Evolutionary conservation across 2,888 invertebrate species (phyloP), one percentile per base, ranked within the genome.

Genomic region (Hypsopygia costalis): DNA sequence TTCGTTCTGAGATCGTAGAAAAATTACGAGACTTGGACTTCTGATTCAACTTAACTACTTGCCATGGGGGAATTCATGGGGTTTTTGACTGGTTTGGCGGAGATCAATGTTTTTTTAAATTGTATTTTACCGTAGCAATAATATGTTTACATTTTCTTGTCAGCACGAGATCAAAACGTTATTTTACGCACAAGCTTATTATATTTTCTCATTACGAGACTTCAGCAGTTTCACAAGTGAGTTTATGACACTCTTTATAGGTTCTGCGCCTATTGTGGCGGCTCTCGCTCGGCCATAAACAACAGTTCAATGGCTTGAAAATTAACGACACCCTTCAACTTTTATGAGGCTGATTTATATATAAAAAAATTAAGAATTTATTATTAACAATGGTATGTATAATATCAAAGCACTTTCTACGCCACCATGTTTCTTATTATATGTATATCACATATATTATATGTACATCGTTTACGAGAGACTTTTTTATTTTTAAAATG

Each of bases 241-340:
- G 36, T 64, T 66, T 56, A 66, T 60, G 58, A 49, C 40, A 37
- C 47, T 58, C 39, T 67, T 68, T 64, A 68, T 51, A 36, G 44
- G 46, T 41, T 38, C 44, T 36, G 36, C 50, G 49, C 51, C 30
- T 36, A 36, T 36, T 53, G 55, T 44, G 49, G 58, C 40, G 43
- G 41, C 46, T 51, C 52, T 49, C 51, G 51, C 40, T 58, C 38
- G 41, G 49, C 53, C 47, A 55, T 69, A 64, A 68, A 69, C 47
- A 56, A 46, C 43, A 43, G 47, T 49, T 57, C 55, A 59, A 51
- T 58, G 52, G 52, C 41, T 53, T 55, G 54, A 59, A 62, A 61
- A 62, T 62, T 58, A 63, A 65, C 56, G 51, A 46, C 50, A 50
- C 46, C 47, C 51, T 53, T 41, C 40, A 49, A 42, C 49, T 59